Evolutionary conservation across 1,140 invertebrate species (phyloP).

Genomic region (Zaprionus tsacasi): DNA sequence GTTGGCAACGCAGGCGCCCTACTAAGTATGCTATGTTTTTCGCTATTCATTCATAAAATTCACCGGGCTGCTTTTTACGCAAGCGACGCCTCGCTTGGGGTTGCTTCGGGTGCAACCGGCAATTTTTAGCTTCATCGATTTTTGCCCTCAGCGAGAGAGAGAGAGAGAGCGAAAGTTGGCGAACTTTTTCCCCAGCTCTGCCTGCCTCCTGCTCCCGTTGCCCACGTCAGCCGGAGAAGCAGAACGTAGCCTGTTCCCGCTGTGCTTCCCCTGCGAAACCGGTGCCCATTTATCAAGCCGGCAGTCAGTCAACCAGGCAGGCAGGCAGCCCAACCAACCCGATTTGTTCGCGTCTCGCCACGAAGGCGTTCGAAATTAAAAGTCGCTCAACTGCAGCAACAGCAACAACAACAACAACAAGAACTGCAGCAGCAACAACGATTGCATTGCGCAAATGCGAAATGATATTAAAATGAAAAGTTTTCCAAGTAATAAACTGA

Average conservation of each 20-base stretch:
- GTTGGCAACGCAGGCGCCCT: conserved; percentile 66
- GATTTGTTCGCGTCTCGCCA: conserved; percentile 60
- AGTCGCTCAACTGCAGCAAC: conserved; percentile 65
- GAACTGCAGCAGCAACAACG: conserved; percentile 29
- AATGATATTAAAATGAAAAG: conserved; percentile 82
- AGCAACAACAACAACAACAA: conserved; percentile 33
- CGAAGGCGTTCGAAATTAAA: conserved; percentile 82
- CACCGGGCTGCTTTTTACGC: conserved; percentile 66
- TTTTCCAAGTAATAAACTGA: conserved; percentile 83
- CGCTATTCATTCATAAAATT: conserved; percentile 72
- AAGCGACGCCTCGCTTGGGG: conserved; percentile 23
- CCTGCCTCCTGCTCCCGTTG: neutral
- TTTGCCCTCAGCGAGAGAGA: conserved; percentile 39
- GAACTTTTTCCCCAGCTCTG: neutral
- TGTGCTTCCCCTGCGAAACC: conserved; percentile 35
- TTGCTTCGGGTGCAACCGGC: conserved; percentile 42
- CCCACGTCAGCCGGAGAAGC: neutral
- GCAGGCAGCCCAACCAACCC: conserved; percentile 67
- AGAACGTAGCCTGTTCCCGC: neutral
- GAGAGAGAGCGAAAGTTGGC: conserved; percentile 15
- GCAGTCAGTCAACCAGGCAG: conserved; percentile 56
- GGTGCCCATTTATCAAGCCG: conserved; percentile 68
- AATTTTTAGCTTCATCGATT: conserved; percentile 82
- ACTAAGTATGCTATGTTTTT: conserved; percentile 71
- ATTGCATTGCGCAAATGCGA: conserved; percentile 80